Base-by-base conservation (phyloP, 2,888 invertebrate genomes). In the Synergus itoensis region DNA sequence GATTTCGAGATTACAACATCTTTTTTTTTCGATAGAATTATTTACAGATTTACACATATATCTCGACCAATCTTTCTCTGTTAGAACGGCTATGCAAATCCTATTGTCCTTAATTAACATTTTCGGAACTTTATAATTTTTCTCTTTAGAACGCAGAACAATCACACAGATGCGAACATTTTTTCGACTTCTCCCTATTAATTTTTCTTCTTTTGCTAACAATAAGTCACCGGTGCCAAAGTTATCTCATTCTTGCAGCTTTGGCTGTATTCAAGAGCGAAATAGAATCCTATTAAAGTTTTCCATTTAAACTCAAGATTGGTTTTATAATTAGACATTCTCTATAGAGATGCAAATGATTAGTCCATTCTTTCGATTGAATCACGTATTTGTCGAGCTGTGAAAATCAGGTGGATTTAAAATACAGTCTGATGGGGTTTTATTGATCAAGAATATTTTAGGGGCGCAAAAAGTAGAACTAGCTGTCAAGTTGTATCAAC, bases 171-270 rank as follows among this genome's bases (percentile, higher is more conserved):
- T 48, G 28, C 45, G 14, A 21, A 48, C 3, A 69, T 28, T 48
- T 69, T 48, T 69, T 48, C 8, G 48, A 69, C 48, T 69, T 48
- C 14, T 45, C 21, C 7, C 9, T 9, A 3, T 57, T 53, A 21
- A 67, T 69, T 69, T 69, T 69, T 69, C 69, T 28, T 45, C 21
- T 8, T 16, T 69, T 45, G 11, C 36, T 48, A 16, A 69, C 43
- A 69, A 69, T 69, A 48, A 69, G 48, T 69, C 69, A 69, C 69
- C 48, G 45, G 69, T 69, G 48, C 69, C 69, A 28, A 69, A 69
- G 48, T 69, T 69, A 69, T 69, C 69, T 69, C 69, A 69, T 69
- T 69, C 69, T 48, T 69, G 48, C 69, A 69, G 69, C 69, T 69
- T 43, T 4, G n/a, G 11, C 28, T 69, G 45, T 69, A 48, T 69